phyloP scores from a whole-genome alignment of 2,888 invertebrate species.

The Timandra comae region DNA sequence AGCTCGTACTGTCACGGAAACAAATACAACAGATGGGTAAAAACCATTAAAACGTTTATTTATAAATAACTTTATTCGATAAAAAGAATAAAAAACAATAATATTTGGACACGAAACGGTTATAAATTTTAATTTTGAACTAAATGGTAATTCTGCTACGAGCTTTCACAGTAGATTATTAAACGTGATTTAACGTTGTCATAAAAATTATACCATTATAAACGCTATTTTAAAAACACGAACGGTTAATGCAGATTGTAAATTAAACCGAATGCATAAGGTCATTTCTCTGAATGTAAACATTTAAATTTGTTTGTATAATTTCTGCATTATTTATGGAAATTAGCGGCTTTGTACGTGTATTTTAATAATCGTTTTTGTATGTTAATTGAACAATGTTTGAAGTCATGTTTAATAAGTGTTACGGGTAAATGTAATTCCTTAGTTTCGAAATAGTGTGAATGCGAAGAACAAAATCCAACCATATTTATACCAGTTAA shows the following conservation, averaged over 20 bases:
- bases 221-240: too few relatives aligned
- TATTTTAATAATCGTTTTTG: too few relatives aligned
- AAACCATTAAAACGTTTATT: conserved; percentile 22
- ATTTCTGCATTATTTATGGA: too few relatives aligned
- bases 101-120: conserved; percentile 38
- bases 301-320: too few relatives aligned
- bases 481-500: too few relatives aligned
- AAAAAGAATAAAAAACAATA: conserved; percentile 37
- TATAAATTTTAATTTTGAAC: conserved; percentile 42
- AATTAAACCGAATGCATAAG: conserved; percentile 4
- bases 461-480: too few relatives aligned
- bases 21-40: conserved; percentile 8
- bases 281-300: too few relatives aligned
- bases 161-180: conserved; percentile 27
- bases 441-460: too few relatives aligned
- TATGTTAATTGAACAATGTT: too few relatives aligned
- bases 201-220: conserved; percentile 20
- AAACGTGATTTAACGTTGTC: conserved; percentile 30
- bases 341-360: too few relatives aligned
- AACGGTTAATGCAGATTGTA: conserved; percentile 10
- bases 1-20: conserved; percentile 7
- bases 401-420: too few relatives aligned
- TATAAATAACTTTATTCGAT: conserved; percentile 34
- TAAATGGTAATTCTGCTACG: conserved; percentile 29
- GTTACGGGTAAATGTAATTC: too few relatives aligned